These are phyloP conservation scores for Carabus problematicus DNA, from an alignment of 2,888 invertebrate species.

Conservation along the genomic window DNA sequence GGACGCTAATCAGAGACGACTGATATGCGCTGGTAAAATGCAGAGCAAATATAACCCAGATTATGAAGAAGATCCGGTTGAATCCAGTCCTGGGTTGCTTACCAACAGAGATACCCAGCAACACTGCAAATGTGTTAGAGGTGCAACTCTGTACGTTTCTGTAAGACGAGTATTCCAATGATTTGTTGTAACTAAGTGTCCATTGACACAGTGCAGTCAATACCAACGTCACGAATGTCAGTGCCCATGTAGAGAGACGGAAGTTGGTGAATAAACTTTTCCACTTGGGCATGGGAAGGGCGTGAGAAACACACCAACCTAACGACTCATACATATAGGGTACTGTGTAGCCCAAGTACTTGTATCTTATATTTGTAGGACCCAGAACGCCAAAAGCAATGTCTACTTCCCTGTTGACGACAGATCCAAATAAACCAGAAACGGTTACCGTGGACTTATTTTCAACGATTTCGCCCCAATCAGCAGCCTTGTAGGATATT, in stretches of 20 bases:
- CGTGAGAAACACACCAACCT: conserved; percentile 54
- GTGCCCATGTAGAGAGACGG: conserved; percentile 21
- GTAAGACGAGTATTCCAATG: conserved; percentile 40
- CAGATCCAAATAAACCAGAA: conserved; percentile 49
- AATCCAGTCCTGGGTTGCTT: conserved; percentile 47
- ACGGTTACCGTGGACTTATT: conserved; percentile 13
- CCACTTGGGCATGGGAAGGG: conserved; percentile 49
- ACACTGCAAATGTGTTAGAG: conserved; percentile 45
- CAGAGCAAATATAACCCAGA: conserved; percentile 49
- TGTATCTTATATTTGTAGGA: conserved; percentile 49
- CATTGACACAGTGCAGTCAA: conserved; percentile 37
- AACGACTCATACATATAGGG: conserved; percentile 53
- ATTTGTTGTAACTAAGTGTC: conserved; percentile 23
- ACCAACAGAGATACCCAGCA: conserved; percentile 47
- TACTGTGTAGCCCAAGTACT: conserved; percentile 51
- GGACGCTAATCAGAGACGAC: conserved; percentile 50
- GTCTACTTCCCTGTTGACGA: conserved; percentile 50
- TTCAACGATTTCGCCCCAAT: conserved; percentile 46
- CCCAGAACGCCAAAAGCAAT: conserved; percentile 54
- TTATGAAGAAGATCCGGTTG: conserved; percentile 47
- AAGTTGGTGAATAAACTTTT: conserved; percentile 26
- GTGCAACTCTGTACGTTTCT: conserved; percentile 39
- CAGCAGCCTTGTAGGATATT: conserved; percentile 43
- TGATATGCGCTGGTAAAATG: conserved; percentile 49
- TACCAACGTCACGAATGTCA: conserved; percentile 32